Base-by-base conservation (phyloP, 2,888 invertebrate species). In the Eupithecia insigniata region DNA sequence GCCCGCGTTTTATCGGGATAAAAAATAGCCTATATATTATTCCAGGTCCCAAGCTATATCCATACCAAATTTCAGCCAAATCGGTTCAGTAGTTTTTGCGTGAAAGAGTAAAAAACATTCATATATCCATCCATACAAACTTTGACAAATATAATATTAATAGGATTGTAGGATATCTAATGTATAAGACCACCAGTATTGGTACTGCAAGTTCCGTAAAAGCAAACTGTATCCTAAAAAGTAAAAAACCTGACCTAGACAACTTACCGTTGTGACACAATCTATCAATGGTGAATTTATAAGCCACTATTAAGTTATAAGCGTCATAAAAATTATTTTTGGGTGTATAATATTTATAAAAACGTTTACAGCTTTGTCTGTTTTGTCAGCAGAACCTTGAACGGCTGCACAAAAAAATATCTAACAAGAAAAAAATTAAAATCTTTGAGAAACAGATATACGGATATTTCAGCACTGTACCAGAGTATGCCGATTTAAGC, bases 231-330 rank as follows among this genome's bases (percentile, higher is more conserved):
- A 55, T 26, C 55, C 26, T 26, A 55, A 55, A 51, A 55, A 26
- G 22, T 26, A 55, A 55, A 55, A 55, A 55, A 26, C 55, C 55
- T 55, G 55, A 55, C 55, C 55, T 26, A 55, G 26, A 55, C 55
- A 55, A 55, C 55, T 5, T 55, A 55, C 55, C 55, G 26, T 55
- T 26, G 26, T 55, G 1, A 22, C 22, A 51, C 55, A 14, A 26
- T 55, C 26, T 55, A 26, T 55, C 12, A 55, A 55, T 55, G 4
- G 22, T 51, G 51, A 12, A 12, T 22, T 51, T 51, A 51, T 3
- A 22, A 51, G 51, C 12, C 10, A 10, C 46, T 22, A 51, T 51
- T 22, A 22, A 51, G 55, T 55, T 55, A 55, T 26, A 14, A 55
- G 12, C 12, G 26, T 55, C 26, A 55, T 55, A 55, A 12, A 51